Evolutionary conservation across 2,888 invertebrate species (phyloP).

Genomic region (Sarcophaga carnaria): DNA sequence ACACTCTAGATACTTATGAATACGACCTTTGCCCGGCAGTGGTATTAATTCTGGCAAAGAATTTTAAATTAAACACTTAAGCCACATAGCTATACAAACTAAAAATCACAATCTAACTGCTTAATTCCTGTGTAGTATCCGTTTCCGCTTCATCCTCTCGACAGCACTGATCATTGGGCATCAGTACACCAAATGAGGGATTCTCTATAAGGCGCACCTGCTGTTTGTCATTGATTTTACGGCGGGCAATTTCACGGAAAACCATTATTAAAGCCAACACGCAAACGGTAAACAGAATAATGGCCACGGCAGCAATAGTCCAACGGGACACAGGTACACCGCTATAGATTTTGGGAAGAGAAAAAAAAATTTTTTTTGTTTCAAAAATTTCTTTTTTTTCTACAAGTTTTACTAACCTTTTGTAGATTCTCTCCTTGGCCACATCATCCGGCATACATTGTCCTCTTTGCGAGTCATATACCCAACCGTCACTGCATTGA

Average conservation of each 20-base stretch:
- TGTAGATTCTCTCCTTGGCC: constrained; percentile 46
- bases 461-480: constrained; percentile 68
- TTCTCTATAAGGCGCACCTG: constrained; percentile 77
- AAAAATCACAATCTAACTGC: constrained; percentile 50
- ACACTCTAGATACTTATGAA: not conserved
- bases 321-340: constrained; percentile 71
- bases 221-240: constrained; percentile 74
- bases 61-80: constrained; percentile 26
- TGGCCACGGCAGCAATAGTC: constrained; percentile 72
- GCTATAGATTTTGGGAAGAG: constrained; percentile 61
- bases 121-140: constrained; percentile 62
- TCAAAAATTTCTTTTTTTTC: not conserved
- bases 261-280: constrained; percentile 74
- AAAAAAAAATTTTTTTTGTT: not conserved
- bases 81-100: not conserved
- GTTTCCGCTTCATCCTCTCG: constrained; percentile 69
- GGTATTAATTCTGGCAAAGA: constrained; percentile 3
- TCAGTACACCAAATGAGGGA: constrained; percentile 76
- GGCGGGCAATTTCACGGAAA: constrained; percentile 72
- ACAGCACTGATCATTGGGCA: constrained; percentile 71
- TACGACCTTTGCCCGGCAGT: not conserved
- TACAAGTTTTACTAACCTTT: constrained; percentile 68
- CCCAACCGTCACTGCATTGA: constrained; percentile 69
- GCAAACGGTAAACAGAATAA: constrained; percentile 73
- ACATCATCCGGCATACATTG: constrained; percentile 67